Evolutionary conservation across 2,113 vertebrate genomes (phyloP), one percentile per base, ranked within the genome.

Genomic region (Chascanopsetta lugubris): DNA sequence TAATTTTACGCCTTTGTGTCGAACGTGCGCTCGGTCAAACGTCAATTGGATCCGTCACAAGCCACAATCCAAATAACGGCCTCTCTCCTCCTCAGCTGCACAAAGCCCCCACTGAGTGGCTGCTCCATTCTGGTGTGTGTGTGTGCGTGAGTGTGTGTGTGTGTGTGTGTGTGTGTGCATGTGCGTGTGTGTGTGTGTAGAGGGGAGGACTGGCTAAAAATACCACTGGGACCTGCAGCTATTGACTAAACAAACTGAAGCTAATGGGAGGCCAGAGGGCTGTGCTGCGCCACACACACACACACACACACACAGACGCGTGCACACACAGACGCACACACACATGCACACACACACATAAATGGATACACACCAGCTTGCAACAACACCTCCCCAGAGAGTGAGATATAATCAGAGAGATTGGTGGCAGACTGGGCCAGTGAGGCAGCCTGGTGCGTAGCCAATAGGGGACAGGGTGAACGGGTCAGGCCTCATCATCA

Each of bases 161-260:
- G n/a, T n/a, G n/a, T n/a, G n/a, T n/a, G n/a, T n/a, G n/a, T n/a
- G n/a, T n/a, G n/a, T n/a, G n/a, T n/a, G n/a, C n/a, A n/a, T n/a
- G n/a, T n/a, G n/a, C n/a, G n/a, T n/a, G n/a, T n/a, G n/a, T n/a
- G n/a, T n/a, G n/a, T n/a, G n/a, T n/a, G n/a, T 2, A n/a, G 45
- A 7, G 45, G 17, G 68, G 75, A 47, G 77, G 76, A 56, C 68
- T 58, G 53, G 77, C 77, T 88, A 80, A 84, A 87, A 88, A 86
- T 82, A 87, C 89, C 87, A 74, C 77, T 79, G 87, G 89, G 89
- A 89, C 85, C 60, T 59, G 57, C 81, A 0, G 63, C 87, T 82
- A 87, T 88, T 83, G 84, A 90, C 89, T 75, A 80, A 88, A 90
- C 84, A 87, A 87, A 83, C 84, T 58, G 59, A 77, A 87, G 84